phyloP scores from a whole-genome alignment of 2,888 invertebrate species.

The Rhagonycha lutea region DNA sequence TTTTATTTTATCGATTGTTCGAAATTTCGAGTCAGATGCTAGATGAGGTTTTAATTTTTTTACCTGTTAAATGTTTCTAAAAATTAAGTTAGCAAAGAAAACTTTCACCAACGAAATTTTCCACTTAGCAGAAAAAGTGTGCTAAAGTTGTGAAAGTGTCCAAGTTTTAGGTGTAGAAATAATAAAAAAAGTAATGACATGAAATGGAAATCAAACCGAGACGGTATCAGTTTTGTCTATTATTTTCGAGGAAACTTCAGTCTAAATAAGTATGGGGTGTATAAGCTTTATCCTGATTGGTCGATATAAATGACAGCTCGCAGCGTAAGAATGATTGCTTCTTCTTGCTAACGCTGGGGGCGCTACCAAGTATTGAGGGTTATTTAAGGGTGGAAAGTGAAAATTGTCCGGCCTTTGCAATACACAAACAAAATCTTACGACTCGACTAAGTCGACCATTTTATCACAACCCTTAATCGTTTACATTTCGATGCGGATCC shows the following conservation, averaged over 20 bases:
- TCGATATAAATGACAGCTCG: slow-evolving; percentile 44
- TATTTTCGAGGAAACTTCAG: slow-evolving; percentile 32
- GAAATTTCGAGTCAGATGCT: slow-evolving; percentile 35
- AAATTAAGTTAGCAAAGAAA: background rate
- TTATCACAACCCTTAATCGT: background rate
- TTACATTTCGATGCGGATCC: slow-evolving; percentile 8
- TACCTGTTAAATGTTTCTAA: background rate
- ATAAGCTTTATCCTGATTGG: slow-evolving; percentile 37
- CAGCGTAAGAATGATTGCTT: slow-evolving; percentile 46
- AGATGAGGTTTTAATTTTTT: background rate
- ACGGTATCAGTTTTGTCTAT: slow-evolving; percentile 32
- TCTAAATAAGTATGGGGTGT: slow-evolving; percentile 31
- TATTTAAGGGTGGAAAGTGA: slow-evolving; percentile 26
- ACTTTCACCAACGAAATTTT: background rate
- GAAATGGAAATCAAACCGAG: slow-evolving; percentile 32
- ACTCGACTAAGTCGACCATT: background rate
- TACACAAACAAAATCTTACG: slow-evolving; percentile 7
- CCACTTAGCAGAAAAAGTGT: background rate
- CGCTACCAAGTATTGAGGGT: slow-evolving; percentile 35
- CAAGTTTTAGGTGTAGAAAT: slow-evolving; percentile 18
- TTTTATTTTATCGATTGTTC: slow-evolving; percentile 39
- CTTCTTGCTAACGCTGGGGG: slow-evolving; percentile 34
- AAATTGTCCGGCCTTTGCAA: slow-evolving; percentile 21
- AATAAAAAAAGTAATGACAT: slow-evolving; percentile 27
- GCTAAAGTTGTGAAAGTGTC: background rate